Evolutionary conservation across 2,888 invertebrate genomes (phyloP), one percentile per base, ranked within the genome.

Genomic region (Drosophila leonis): DNA sequence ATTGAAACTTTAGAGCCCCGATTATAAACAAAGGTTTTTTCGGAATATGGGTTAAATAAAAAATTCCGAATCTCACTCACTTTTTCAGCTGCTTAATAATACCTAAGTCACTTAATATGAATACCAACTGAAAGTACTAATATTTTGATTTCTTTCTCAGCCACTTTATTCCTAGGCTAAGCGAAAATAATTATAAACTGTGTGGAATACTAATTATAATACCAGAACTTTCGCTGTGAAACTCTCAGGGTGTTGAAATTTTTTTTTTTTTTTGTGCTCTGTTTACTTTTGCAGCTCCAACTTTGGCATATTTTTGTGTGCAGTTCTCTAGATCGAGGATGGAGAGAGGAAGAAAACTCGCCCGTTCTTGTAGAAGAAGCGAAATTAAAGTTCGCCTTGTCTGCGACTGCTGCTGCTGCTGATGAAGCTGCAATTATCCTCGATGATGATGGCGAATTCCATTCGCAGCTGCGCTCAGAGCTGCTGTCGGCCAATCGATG

Each of bases 391-490:
- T 66, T 54, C 18, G 37, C 15, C 12, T 46, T 48, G 76, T 54
- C 37, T 62, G 52, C n/a, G 4, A 15, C 15, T n/a, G 35, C 6
- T 24, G 52, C 10, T 24, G 35, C 15, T 35, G 73, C 54, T 75
- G 78, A 64, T 71, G 70, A 64, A 67, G 61, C 78, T 83, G 85
- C 87, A 90, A 90, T 90, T 90, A 90, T 90, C 78, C 81, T 78
- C 80, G 46, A 51, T 75, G 75, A 67, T 85, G 83, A 84, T 80
- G 88, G 80, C 76, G 73, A 88, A 90, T 90, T 87, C 84, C 84
- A 82, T 82, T 81, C 67, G 83, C 86, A 85, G 85, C 79, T 84
- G 81, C 82, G 44, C 35, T 41, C 82, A 85, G 85, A 78, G 83
- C 79, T 75, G 44, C 18, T 49, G 56, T 24, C 35, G 18, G 60